Conservation (phyloP, 2,113 vertebrate genomes). For the Chiloscyllium plagiosum region DNA sequence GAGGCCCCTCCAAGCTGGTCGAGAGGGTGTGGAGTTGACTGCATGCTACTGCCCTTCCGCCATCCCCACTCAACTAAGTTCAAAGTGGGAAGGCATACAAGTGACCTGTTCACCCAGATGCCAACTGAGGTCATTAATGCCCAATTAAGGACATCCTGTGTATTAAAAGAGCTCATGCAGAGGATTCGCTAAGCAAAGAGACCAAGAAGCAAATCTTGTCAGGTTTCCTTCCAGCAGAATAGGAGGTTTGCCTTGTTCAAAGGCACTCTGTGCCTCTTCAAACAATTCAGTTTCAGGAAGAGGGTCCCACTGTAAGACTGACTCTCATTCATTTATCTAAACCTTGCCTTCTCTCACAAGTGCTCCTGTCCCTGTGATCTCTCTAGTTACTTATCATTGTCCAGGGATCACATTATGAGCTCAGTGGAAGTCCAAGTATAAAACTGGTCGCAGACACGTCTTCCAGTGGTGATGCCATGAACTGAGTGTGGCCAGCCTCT, state of each 20-base stretch:
- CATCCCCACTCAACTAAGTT: no score
- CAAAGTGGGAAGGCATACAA: no score
- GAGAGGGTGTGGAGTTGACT: no score
- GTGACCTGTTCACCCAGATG: no score
- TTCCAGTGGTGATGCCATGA: no score
- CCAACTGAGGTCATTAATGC: neutral
- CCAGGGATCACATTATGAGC: neutral
- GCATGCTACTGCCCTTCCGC: no score
- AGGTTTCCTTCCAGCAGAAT: neutral
- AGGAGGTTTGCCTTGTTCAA: neutral
- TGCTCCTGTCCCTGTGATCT: neutral
- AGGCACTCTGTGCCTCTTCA: neutral
- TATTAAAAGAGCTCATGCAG: neutral
- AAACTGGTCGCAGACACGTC: neutral
- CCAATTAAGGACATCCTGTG: neutral
- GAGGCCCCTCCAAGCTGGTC: no score
- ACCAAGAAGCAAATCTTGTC: neutral
- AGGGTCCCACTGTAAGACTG: neutral
- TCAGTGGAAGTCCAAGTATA: neutral
- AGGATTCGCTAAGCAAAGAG: neutral
- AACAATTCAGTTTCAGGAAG: neutral
- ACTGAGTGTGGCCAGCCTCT: neutral
- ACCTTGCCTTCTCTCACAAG: neutral
- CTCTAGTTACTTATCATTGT: neutral
- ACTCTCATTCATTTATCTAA: neutral